phyloP scores from a whole-genome alignment of 1,140 invertebrate species.

The Anagrus nilaparvatae region DNA sequence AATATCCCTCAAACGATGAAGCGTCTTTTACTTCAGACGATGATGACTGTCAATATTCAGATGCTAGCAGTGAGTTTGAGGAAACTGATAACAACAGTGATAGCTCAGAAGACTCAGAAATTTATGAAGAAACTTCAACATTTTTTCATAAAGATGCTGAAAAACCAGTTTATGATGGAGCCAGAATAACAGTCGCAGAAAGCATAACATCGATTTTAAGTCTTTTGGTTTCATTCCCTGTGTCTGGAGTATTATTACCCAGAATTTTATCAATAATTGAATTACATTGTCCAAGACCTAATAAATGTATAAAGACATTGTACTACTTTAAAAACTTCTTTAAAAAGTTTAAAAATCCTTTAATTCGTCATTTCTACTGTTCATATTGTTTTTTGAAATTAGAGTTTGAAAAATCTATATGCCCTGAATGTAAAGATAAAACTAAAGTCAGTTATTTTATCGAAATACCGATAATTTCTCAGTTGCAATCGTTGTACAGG shows the following conservation, averaged over 20 bases:
- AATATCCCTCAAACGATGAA: no score
- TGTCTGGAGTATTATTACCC: constrained; percentile 1
- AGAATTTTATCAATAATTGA: constrained; percentile 8
- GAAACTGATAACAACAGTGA: no score
- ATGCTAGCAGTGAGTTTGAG: no score
- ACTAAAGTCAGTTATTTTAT: no score
- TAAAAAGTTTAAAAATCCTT: not conserved
- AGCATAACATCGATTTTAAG: constrained; percentile 6
- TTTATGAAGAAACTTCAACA: constrained; percentile 17
- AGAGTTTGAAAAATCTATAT: no score
- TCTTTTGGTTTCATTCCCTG: constrained; percentile 1
- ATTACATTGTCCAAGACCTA: constrained; percentile 8
- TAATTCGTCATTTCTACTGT: constrained; percentile 12
- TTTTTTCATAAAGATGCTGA: not conserved
- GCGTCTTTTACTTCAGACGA: no score
- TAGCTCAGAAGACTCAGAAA: constrained; percentile 20
- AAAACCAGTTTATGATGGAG: constrained; percentile 2
- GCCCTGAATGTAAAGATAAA: no score
- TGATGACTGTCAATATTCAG: no score
- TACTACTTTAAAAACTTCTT: constrained; percentile 10
- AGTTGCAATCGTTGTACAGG: not conserved
- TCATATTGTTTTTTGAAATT: no score
- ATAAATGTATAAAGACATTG: not conserved
- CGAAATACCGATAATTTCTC: no score
- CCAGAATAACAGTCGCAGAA: constrained; percentile 5